Conservation (phyloP, 2,113 vertebrate species). For the Poecilia latipinna region DNA sequence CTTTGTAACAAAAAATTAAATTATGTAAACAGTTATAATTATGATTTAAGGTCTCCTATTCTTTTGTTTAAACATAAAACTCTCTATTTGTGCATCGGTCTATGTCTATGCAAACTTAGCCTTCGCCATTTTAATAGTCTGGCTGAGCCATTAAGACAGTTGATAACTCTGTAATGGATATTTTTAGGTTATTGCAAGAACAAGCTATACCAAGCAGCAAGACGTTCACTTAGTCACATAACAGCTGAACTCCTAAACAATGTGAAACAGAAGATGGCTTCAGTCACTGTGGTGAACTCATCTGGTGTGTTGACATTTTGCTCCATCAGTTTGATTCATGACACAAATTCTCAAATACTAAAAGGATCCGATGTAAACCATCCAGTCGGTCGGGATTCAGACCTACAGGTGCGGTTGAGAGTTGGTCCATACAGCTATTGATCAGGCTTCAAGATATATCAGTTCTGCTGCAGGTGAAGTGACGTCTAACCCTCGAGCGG, state of each 20-base stretch:
- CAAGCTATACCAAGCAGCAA: slow-evolving; percentile 12
- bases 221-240: slow-evolving; percentile 43
- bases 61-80: background rate
- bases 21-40: background rate
- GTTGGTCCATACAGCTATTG: slow-evolving; percentile 28
- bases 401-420: background rate
- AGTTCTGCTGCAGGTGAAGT: slow-evolving; percentile 1
- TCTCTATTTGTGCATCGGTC: background rate
- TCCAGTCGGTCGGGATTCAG: background rate
- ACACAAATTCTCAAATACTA: background rate
- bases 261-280: slow-evolving; percentile 53
- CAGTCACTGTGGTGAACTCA: background rate
- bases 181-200: slow-evolving; percentile 62
- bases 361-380: background rate
- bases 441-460: background rate
- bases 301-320: background rate
- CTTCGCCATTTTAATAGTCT: slow-evolving; percentile 11
- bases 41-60: background rate
- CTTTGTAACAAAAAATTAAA: background rate
- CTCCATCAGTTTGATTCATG: background rate
- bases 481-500: background rate
- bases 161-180: slow-evolving; percentile 50
- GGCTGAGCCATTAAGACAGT: slow-evolving; percentile 22
- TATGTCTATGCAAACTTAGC: background rate
- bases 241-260: slow-evolving; percentile 54